Base-by-base conservation (phyloP, 2,888 invertebrate genomes). In the Stenichneumon culpator region DNA sequence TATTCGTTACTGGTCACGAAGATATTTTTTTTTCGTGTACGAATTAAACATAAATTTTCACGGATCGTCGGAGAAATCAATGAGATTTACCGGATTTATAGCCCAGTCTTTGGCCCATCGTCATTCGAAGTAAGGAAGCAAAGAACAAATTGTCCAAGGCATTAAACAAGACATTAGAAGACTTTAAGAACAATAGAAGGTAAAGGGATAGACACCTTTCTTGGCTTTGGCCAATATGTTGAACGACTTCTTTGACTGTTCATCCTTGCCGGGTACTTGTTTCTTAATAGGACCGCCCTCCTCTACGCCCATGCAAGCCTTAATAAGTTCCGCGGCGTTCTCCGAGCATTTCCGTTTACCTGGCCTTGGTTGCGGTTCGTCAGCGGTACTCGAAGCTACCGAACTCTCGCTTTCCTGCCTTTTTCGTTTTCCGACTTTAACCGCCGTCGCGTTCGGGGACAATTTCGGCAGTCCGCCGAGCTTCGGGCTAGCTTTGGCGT, bases 381-480 rank as follows among this genome's bases (percentile, higher is more conserved):
- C 95, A 90, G 96, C 96, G 70, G 95, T 94, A 87, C 95, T 95
- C 0, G 96, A 96, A 1, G 96, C 95, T 86, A 95, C 95, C 60
- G 96, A 96, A 93, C 97, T 97, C 90, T 97, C 97, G 0, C 97
- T 97, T 91, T 97, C 97, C 91, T 97, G 96, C 68, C 97, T 95
- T 93, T 97, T 97, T 82, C 98, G 95, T 92, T 97, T 97, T 22
- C 94, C 95, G 25, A 94, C 93, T 87, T 90, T 93, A 60, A 86
- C 87, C 84, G 87, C 92, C 3, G 88, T 87, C 3, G 80, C 52
- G 75, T 89, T 89, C 9, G 90, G 89, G 16, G 90, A 89, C 19
- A 90, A 77, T 70, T 90, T 90, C 6, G 87, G 83, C 6, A 85
- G 44, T 16, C 86, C 90, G 75, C 86, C 90, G 75, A 93, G 68